Percentiles rank a stretch among this genome's conserved stretches.
Conservation (phyloP, 2,888 invertebrate species). For the Andricus quercusramuli region DNA sequence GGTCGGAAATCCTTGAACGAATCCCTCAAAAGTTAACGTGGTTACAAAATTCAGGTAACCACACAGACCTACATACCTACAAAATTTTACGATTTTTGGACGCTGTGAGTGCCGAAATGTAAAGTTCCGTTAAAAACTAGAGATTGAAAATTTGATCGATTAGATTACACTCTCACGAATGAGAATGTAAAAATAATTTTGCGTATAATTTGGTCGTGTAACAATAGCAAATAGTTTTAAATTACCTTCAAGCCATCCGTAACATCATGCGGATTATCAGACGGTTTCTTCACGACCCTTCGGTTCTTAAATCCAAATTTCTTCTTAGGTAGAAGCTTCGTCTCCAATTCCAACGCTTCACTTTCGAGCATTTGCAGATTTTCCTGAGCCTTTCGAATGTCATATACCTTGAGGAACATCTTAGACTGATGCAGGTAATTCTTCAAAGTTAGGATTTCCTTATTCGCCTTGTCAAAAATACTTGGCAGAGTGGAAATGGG, state of each 20-base stretch:
- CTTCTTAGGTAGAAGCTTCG: conserved; percentile 88
- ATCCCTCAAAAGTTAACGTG: too few species aligned
- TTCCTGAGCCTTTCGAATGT: conserved; percentile 88
- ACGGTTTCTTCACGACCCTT: conserved; percentile 81
- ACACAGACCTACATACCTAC: too few species aligned
- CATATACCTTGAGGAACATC: conserved; percentile 89
- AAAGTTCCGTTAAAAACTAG: too few species aligned
- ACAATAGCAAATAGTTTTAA: background rate
- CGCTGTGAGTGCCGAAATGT: too few species aligned
- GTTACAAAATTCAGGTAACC: too few species aligned
- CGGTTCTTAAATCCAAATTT: conserved; percentile 91
- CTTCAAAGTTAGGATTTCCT: conserved; percentile 87
- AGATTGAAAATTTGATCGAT: too few species aligned
- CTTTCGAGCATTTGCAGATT: conserved; percentile 85
- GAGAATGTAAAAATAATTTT: too few species aligned
- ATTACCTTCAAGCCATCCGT: conserved; percentile 76
- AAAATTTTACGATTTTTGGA: too few species aligned
- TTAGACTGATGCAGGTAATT: conserved; percentile 90
- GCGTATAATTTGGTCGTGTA: too few species aligned
- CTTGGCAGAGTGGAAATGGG: conserved; percentile 80
- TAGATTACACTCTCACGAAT: too few species aligned
- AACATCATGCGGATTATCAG: conserved; percentile 76
- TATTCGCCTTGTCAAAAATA: conserved; percentile 85
- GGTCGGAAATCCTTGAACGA: too few species aligned
- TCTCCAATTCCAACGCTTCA: conserved; percentile 86